Evolutionary conservation across 1,140 invertebrate genomes (phyloP).

Genomic region (Amyelois transitella): DNA sequence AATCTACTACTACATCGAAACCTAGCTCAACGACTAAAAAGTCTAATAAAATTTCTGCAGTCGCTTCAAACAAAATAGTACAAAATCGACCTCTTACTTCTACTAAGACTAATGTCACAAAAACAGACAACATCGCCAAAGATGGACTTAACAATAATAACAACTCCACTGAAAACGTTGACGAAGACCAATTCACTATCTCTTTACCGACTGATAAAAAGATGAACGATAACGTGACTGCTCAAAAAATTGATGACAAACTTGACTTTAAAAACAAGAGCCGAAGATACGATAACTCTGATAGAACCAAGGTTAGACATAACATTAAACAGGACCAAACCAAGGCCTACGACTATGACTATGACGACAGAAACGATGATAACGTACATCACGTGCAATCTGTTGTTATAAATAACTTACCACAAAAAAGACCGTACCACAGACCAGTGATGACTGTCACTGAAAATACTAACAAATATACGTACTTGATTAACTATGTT

Average conservation of each 20-base stretch:
- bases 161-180: constrained; percentile 33
- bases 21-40: constrained; percentile 34
- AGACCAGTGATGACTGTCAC: constrained; percentile 63
- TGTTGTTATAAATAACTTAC: constrained; percentile 54
- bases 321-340: constrained; percentile 24
- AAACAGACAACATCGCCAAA: constrained; percentile 8
- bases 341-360: constrained; percentile 29
- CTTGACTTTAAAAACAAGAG: constrained; percentile 73
- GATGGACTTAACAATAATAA: constrained; percentile 26
- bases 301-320: constrained; percentile 30
- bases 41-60: constrained; percentile 21
- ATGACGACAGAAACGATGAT: constrained; percentile 52
- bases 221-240: constrained; percentile 29
- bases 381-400: constrained; percentile 60
- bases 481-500: constrained; percentile 66
- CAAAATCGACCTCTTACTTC: constrained; percentile 23
- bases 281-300: constrained; percentile 46
- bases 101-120: constrained; percentile 19
- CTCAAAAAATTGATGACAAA: constrained; percentile 69
- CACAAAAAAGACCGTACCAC: constrained; percentile 55
- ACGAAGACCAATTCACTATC: constrained; percentile 16
- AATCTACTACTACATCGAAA: constrained; percentile 23
- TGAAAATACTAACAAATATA: constrained; percentile 65
- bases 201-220: constrained; percentile 18
- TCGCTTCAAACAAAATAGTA: constrained; percentile 19